phyloP scores from a whole-genome alignment of 2,113 vertebrate species.

The Protobothrops flavoviridis region DNA sequence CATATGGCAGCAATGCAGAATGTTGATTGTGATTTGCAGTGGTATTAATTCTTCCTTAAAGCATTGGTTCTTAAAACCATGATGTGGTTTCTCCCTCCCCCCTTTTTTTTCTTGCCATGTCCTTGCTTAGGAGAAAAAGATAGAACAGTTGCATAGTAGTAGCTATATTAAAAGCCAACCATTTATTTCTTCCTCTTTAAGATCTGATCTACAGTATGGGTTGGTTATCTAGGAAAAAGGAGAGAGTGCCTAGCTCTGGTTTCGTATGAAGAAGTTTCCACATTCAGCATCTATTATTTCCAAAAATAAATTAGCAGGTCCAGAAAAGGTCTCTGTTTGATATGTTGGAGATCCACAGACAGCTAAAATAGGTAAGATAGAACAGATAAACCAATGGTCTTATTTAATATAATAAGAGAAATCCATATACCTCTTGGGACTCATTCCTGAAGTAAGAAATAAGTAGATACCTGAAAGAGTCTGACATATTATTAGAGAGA shows the following conservation, averaged over 20 bases:
- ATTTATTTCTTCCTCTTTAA: neutral
- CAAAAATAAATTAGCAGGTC: neutral
- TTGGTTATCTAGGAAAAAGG: neutral
- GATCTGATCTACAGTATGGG: neutral
- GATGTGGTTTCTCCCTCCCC: neutral
- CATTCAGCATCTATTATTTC: neutral
- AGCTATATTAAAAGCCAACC: neutral
- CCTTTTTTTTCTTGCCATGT: neutral
- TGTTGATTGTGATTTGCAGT: neutral
- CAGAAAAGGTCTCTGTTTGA: neutral
- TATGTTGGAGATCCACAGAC: neutral
- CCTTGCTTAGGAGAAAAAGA: neutral
- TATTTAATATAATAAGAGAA: slow-evolving; percentile 20
- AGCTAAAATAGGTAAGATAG: slow-evolving; percentile 1
- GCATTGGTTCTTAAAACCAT: neutral
- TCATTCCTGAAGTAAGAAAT: slow-evolving; percentile 21
- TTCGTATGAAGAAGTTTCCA: neutral
- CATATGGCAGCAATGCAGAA: neutral
- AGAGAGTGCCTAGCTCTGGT: neutral
- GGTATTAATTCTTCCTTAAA: neutral
- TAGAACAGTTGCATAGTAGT: neutral
- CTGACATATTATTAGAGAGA: slow-evolving; percentile 20
- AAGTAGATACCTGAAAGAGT: neutral
- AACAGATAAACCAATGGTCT: neutral
- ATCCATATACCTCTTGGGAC: neutral